These are phyloP conservation scores for Pseudomyrmex gracilis DNA, from an alignment of 1,140 invertebrate species.

Conservation along the genomic window DNA sequence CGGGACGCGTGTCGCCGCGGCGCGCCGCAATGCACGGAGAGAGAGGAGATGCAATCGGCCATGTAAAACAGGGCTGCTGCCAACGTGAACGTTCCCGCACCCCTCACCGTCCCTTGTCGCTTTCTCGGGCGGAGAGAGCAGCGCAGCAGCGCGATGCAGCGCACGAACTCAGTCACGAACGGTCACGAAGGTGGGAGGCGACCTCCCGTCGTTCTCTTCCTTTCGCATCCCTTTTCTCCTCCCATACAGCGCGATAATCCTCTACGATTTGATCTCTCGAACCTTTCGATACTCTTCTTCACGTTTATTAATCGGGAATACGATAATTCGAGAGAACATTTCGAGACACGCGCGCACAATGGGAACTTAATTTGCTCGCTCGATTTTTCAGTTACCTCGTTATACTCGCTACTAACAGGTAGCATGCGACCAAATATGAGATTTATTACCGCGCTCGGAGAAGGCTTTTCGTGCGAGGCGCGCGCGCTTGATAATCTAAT, in stretches of 20 bases:
- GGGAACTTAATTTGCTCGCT: conserved; percentile 1
- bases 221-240: conserved; percentile 30
- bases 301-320: conserved; percentile 50
- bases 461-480: conserved; percentile 16
- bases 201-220: conserved; percentile 27
- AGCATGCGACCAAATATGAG: conserved; percentile 24
- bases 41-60: conserved; percentile 69
- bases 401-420: conserved; percentile 23
- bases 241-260: conserved; percentile 32
- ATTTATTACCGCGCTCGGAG: conserved; percentile 41
- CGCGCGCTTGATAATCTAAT: conserved; percentile 34
- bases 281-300: conserved; percentile 50
- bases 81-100: conserved; percentile 50
- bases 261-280: conserved; percentile 48
- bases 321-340: conserved; percentile 29
- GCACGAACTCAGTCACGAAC: conserved; percentile 47
- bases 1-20: conserved; percentile 61
- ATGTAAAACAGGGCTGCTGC: conserved; percentile 71
- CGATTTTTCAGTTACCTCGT: conserved; percentile 32
- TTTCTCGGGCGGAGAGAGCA: not conserved
- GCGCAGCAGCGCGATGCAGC: not conserved
- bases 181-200: conserved; percentile 54
- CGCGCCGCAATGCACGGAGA: conserved; percentile 43
- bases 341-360: conserved; percentile 10
- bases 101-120: not conserved